Base-by-base conservation (phyloP, 1,140 invertebrate species). In the Luehdorfia chinensis region DNA sequence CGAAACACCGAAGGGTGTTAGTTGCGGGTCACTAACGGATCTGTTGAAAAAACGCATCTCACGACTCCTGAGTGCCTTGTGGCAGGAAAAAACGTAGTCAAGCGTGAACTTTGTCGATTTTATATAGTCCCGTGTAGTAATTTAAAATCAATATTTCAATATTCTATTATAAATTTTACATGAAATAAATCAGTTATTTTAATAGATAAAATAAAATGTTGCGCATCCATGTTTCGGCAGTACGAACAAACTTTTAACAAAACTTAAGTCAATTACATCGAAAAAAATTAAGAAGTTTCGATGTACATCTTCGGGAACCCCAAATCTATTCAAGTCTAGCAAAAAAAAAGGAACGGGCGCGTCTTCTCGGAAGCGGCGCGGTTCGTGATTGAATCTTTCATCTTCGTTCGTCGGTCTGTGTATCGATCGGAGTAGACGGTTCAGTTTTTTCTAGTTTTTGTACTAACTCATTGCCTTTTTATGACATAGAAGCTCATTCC, bases 331-430 rank as follows among this genome's bases (percentile, higher is more conserved):
- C 54, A 65, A 58, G 41, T 57, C 60, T 65, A 51, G 63, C 50
- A 45, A 46, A 67, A 56, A n/a, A 70, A 59, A 58, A 55, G 45
- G 37, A 62, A 44, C 51, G 45, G 21, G 32, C 43, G 47, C 51
- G 51, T 54, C 61, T 77, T 79, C 76, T 74, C 56, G 60, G 72
- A 80, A 77, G 56, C 61, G 46, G 31, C 44, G 44, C 45, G 47
- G 58, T 32, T 65, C 69, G 66, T 80, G 76, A 80, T 80, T 72
- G 69, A 77, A 77, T 80, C 63, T 73, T 74, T 69, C 69, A 71
- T 75, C 66, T 74, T 39, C 46, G 57, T 55, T 51, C 53, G 61
- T 64, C 67, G 52, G 54, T 68, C 57, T 46, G 58, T 61, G 55
- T 53, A 53, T 45, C 61, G 43, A 61, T 61, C 66, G 60, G 63